Evolutionary conservation across 2,888 invertebrate genomes (phyloP).

Genomic region (Bruchidius siliquastri): DNA sequence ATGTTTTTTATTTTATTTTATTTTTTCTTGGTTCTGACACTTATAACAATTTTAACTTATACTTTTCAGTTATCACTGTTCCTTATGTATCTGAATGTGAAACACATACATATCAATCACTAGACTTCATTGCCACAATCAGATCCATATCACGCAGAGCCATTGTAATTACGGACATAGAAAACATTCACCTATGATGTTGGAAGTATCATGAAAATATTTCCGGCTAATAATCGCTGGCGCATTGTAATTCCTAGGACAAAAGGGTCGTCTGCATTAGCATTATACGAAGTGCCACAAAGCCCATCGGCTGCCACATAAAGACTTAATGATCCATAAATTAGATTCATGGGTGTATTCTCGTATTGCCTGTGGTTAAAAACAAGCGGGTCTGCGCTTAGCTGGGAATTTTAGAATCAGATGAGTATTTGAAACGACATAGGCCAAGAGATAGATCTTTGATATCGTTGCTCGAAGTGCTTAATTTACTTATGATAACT

Average conservation of each 20-base stretch:
- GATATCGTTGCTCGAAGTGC: too few relatives aligned
- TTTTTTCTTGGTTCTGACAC: too few relatives aligned
- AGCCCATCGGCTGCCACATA: neutral
- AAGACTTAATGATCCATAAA: neutral
- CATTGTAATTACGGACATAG: too few relatives aligned
- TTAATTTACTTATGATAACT: too few relatives aligned
- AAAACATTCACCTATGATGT: neutral
- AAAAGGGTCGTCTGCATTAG: neutral
- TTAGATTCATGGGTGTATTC: neutral
- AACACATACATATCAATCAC: too few relatives aligned
- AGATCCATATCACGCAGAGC: neutral
- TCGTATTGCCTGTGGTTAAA: neutral
- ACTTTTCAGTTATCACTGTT: too few relatives aligned
- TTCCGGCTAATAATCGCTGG: neutral
- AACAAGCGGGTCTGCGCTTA: neutral
- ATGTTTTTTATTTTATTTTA: neutral
- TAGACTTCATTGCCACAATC: neutral
- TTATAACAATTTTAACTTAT: too few relatives aligned
- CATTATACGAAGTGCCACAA: neutral
- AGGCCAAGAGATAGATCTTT: neutral
- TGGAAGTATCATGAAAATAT: neutral
- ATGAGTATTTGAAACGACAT: neutral
- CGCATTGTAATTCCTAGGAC: neutral
- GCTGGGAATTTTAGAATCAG: neutral
- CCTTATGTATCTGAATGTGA: too few relatives aligned